phyloP scores from a whole-genome alignment of 2,888 invertebrate species.

The Trichopria drosophilae region DNA sequence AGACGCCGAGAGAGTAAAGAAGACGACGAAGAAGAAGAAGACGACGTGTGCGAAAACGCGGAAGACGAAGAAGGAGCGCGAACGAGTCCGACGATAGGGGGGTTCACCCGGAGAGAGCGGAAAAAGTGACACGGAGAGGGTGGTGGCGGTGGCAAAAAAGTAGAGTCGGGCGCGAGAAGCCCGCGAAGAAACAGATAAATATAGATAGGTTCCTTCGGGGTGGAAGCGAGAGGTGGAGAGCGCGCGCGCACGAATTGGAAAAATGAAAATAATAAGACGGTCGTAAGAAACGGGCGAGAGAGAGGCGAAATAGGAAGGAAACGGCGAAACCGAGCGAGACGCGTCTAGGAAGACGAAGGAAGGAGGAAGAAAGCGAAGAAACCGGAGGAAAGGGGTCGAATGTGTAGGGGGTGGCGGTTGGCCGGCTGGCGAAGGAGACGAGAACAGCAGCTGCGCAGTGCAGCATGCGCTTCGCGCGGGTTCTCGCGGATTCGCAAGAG shows the following conservation, averaged over 20 bases:
- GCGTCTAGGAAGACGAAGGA: conserved; percentile 34
- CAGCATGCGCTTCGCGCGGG: conserved; percentile 49
- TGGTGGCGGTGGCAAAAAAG: conserved; percentile 8
- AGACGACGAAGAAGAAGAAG: conserved; percentile 27
- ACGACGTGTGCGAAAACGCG: conserved; percentile 22
- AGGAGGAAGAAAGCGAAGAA: conserved; percentile 22
- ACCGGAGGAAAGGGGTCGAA: too few relatives aligned
- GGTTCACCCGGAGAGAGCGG: conserved; percentile 10
- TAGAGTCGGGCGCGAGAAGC: conserved; percentile 32
- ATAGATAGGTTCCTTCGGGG: conserved; percentile 52
- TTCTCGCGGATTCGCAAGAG: conserved; percentile 20
- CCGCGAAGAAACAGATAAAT: conserved; percentile 56
- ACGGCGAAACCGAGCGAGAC: conserved; percentile 31
- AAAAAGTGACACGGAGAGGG: conserved; percentile 8
- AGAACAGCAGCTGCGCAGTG: conserved; percentile 51
- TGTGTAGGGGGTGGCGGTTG: conserved; percentile 31
- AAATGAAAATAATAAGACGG: conserved; percentile 57
- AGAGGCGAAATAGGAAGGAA: conserved; percentile 21
- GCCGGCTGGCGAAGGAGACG: conserved; percentile 30
- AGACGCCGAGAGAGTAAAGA: too few relatives aligned
- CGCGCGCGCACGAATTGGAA: conserved; percentile 52
- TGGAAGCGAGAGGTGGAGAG: conserved; percentile 33
- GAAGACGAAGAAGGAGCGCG: conserved; percentile 21
- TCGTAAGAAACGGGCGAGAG: conserved; percentile 39
- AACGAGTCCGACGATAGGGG: too few relatives aligned